Base-by-base conservation (phyloP, 2,888 invertebrate species). In the Synergus umbraculus region DNA sequence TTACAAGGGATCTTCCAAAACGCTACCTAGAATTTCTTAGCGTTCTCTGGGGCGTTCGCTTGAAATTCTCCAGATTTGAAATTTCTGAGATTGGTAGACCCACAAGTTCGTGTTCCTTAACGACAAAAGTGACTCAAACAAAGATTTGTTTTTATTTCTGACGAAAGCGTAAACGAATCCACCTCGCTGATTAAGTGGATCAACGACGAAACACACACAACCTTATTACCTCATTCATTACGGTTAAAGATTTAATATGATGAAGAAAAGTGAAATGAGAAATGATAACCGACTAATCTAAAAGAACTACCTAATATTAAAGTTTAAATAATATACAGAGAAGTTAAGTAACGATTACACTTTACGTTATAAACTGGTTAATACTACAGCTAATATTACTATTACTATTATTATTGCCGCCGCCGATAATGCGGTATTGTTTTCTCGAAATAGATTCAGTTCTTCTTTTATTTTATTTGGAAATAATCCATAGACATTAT, bases 211-310 rank as follows among this genome's bases (percentile, higher is more conserved):
- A 89, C 88, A 88, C 87, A 91, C 89, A 91, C 91, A 92, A 92
- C 92, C 92, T 91, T 91, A 91, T 92, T 92, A 92, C 92, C 92
- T 92, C 92, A 91, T 91, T 91, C 89, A 91, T 90, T 90, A 91
- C 88, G 87, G 90, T 91, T 91, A 90, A 90, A 90, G 89, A 90
- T 90, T 89, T 88, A 88, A 90, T 86, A 85, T 89, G 88, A 89
- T 89, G 87, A 88, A 87, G 86, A 86, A 82, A 84, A 86, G 85
- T 84, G 86, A 84, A 85, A 87, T 82, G 85, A 85, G 84, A 87
- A 85, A 83, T 69, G 83, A 84, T 83, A 76, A 64, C 64, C 46
- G 64, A 78, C 37, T 58, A 89, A 88, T 87, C 88, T 89, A 89
- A 87, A 81, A 80, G 83, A 82, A 86, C 89, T 91, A 91, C 89